A percentile compares a stretch with the other conserved stretches of the same genome.
Conservation (phyloP, 2,797 vertebrate genomes). For the Ctenopoma kingsleyae region DNA sequence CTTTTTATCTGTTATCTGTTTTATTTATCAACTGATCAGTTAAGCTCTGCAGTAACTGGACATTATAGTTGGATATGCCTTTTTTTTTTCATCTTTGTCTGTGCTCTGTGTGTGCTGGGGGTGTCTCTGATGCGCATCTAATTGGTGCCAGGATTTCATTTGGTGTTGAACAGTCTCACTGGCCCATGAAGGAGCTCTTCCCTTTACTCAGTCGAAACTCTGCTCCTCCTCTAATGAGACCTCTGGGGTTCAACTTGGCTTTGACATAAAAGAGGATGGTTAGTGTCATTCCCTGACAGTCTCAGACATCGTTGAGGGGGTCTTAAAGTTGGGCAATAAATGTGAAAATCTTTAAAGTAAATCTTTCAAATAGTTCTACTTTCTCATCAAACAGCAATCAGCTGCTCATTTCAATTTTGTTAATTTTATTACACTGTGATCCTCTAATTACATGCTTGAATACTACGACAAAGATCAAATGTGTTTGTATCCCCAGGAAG, state of each 20-base stretch:
- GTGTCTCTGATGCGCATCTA: conserved; percentile 62
- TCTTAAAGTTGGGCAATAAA: conserved; percentile 29
- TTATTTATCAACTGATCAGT: not conserved
- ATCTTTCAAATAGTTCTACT: conserved; percentile 17
- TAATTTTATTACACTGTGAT: conserved; percentile 31
- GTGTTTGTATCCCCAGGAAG: conserved; percentile 31
- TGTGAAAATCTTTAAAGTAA: conserved; percentile 27
- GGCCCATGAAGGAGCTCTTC: conserved; percentile 71
- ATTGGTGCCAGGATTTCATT: conserved; percentile 70
- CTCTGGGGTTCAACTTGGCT: conserved; percentile 69
- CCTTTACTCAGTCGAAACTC: conserved; percentile 60
- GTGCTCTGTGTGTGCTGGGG: conserved; percentile 16
- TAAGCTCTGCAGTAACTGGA: conserved; percentile 17
- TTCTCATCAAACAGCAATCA: conserved; percentile 35
- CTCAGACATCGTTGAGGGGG: conserved; percentile 32
- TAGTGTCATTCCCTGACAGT: conserved; percentile 51
- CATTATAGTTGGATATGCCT: conserved; percentile 3
- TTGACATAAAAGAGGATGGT: conserved; percentile 62
- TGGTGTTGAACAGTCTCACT: conserved; percentile 62
- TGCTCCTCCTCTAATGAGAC: conserved; percentile 78
- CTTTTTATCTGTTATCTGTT: not conserved
- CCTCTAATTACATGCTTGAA: conserved; percentile 59
- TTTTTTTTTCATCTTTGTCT: conserved; percentile 23
- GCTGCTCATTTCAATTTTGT: conserved; percentile 37
- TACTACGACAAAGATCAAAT: conserved; percentile 50